These are phyloP conservation scores for Limonius californicus DNA, from an alignment of 1,140 invertebrate species.

Conservation along the genomic window DNA sequence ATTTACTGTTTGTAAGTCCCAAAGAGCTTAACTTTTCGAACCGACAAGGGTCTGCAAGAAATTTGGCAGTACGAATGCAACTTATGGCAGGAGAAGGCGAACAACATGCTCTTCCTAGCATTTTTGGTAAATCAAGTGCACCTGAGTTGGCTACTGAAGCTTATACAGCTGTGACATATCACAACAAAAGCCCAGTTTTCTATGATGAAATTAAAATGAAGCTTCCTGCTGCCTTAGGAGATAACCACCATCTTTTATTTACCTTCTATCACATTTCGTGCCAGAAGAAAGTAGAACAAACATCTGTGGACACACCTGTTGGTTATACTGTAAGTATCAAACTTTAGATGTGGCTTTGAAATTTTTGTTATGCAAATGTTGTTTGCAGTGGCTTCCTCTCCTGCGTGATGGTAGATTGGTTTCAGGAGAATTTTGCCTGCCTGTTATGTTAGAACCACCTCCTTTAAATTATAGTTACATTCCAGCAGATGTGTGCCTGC, in stretches of 20 bases:
- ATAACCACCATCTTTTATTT: constrained; percentile 89
- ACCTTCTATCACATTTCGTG: constrained; percentile 97
- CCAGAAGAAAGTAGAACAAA: constrained; percentile 80
- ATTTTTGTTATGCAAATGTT: too few relatives aligned
- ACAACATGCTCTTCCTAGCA: constrained; percentile 69
- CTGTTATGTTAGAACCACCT: constrained; percentile 87
- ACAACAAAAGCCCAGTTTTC: constrained; percentile 89
- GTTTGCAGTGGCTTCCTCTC: constrained; percentile 86
- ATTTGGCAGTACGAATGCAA: constrained; percentile 75
- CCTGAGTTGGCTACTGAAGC: constrained; percentile 83
- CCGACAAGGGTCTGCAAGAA: constrained; percentile 62
- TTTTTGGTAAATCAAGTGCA: constrained; percentile 92
- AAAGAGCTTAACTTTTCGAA: constrained; percentile 79
- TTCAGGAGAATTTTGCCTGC: constrained; percentile 84
- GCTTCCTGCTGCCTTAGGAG: constrained; percentile 80
- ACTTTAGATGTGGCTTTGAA: too few relatives aligned
- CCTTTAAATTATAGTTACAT: constrained; percentile 85
- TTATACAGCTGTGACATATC: constrained; percentile 89
- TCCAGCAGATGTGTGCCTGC: constrained; percentile 78
- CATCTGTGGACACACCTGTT: constrained; percentile 83
- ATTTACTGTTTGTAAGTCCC: constrained; percentile 86
- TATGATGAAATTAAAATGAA: constrained; percentile 95
- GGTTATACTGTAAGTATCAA: constrained; percentile 85
- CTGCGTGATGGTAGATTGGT: constrained; percentile 75
- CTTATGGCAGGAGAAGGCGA: constrained; percentile 81